Base-by-base conservation (phyloP, 2,113 vertebrate species). In the Thryonomys swinderianus region DNA sequence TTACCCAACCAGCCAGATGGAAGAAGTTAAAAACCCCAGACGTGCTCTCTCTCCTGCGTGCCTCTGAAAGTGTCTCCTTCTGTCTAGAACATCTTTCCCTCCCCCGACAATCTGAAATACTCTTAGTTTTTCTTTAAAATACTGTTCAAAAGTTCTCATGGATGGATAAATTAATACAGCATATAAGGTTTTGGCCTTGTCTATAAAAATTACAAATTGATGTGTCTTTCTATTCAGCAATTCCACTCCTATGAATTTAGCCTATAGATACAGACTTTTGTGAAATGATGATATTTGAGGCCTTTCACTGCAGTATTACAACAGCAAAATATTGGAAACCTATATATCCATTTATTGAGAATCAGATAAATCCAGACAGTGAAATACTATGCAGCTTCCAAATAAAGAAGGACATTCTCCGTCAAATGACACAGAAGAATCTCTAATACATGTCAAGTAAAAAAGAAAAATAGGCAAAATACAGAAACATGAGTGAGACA, bases 401-500 rank as follows among this genome's bases (percentile, higher is more conserved):
- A 80, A 62, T 37, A 45, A 78, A 85, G 25, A 69, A 69, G 32
- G 45, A 86, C 59, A n/a, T 23, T 62, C 27, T 57, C 64, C 23
- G 79, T 45, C 45, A 76, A 78, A 55, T 12, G 37, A 89, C 74
- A 42, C 0, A 45, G 66, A 66, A 80, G 81, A 96, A 76, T n/a
- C 17, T 53, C 76, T 10, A 80, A 85, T 2, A 84, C n/a, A 37
- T 13, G 16, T 34, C 32, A 83, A 45, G n/a, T 78, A 42, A 84
- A 92, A 93, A 93, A 84, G n/a, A 69, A 42, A 84, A 92, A 93
- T 91, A 84, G 48, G 25, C 45, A 79, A 32, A 66, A n/a, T 27
- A 82, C 7, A 20, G 78, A 88, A 94, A 16, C 55, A 88, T 78
- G 42, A 88, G 91, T 17, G 53, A 53, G 48, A 74, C 12, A 48